Evolutionary conservation across 2,797 vertebrate species (phyloP).

Genomic region (Eospalax fontanierii): DNA sequence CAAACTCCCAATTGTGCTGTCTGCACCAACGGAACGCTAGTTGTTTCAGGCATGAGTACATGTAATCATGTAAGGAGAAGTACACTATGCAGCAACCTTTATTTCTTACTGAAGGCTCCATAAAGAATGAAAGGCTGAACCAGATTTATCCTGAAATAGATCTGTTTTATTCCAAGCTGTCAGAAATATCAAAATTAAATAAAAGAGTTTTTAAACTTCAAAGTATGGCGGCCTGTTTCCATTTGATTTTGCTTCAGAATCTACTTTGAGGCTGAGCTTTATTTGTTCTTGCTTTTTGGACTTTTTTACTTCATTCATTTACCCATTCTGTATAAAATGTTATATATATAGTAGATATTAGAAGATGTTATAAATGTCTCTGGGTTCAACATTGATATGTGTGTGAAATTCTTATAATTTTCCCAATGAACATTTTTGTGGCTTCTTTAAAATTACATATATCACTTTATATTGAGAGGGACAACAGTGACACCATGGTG

Average conservation of each 20-base stretch:
- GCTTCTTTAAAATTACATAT: not conserved
- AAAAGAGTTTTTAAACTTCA: slow-evolving; percentile 27
- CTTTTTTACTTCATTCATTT: not conserved
- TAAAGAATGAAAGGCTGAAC: slow-evolving; percentile 36
- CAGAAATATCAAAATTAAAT: slow-evolving; percentile 56
- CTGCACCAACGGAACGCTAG: not conserved
- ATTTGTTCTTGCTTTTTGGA: not conserved
- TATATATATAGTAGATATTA: not conserved
- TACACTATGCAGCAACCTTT: not conserved
- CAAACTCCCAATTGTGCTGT: no score
- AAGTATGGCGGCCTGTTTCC: slow-evolving; percentile 22
- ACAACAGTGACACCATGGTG: not conserved
- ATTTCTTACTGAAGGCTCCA: slow-evolving; percentile 6
- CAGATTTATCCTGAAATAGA: slow-evolving; percentile 16
- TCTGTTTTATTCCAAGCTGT: not conserved
- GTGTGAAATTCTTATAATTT: slow-evolving; percentile 65
- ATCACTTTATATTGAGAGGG: not conserved
- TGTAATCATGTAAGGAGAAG: slow-evolving; percentile 3
- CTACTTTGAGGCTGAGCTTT: not conserved
- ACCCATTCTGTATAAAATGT: not conserved
- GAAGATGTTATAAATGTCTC: slow-evolving; percentile 1
- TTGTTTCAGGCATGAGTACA: not conserved
- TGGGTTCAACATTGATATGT: not conserved
- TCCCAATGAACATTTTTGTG: not conserved
- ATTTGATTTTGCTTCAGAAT: slow-evolving; percentile 58